phyloP scores from a whole-genome alignment of 2,113 vertebrate species.

The Etheostoma cragini region DNA sequence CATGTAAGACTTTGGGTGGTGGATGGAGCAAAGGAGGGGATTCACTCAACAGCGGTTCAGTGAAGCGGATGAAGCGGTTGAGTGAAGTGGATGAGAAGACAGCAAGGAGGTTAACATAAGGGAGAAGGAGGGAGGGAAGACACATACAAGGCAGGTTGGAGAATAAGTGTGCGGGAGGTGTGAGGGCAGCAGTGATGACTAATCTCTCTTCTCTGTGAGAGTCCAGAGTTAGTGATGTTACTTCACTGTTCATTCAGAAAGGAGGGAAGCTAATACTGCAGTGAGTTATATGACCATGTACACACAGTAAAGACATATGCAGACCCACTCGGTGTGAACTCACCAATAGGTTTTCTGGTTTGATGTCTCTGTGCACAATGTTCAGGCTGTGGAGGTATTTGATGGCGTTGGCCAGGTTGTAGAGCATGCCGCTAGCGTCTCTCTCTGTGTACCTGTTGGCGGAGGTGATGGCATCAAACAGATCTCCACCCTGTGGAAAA shows the following conservation, averaged over 20 bases:
- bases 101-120: slow-evolving; percentile 19
- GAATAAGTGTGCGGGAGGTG: slow-evolving; percentile 54
- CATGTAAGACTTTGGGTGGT: neutral
- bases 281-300: slow-evolving; percentile 15
- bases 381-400: slow-evolving; percentile 98
- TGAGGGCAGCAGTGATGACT: slow-evolving; percentile 67
- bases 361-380: slow-evolving; percentile 99
- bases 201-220: slow-evolving; percentile 45
- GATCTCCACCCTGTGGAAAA: slow-evolving; percentile 92
- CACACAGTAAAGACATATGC: neutral
- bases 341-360: slow-evolving; percentile 98
- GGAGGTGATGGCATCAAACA: slow-evolving; percentile 98
- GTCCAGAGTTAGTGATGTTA: slow-evolving; percentile 44
- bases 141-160: slow-evolving; percentile 23
- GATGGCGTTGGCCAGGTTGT: slow-evolving; percentile 97
- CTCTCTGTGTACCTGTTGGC: slow-evolving; percentile 98
- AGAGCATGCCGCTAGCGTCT: slow-evolving; percentile 97
- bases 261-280: neutral
- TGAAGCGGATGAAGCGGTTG: slow-evolving; percentile 4
- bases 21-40: neutral
- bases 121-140: slow-evolving; percentile 15
- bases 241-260: slow-evolving; percentile 62
- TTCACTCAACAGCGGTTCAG: neutral
- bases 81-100: slow-evolving; percentile 13
- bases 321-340: slow-evolving; percentile 59